Evolutionary conservation across 2,888 invertebrate genomes (phyloP).

Genomic region (Arrhopalites spinosus): DNA sequence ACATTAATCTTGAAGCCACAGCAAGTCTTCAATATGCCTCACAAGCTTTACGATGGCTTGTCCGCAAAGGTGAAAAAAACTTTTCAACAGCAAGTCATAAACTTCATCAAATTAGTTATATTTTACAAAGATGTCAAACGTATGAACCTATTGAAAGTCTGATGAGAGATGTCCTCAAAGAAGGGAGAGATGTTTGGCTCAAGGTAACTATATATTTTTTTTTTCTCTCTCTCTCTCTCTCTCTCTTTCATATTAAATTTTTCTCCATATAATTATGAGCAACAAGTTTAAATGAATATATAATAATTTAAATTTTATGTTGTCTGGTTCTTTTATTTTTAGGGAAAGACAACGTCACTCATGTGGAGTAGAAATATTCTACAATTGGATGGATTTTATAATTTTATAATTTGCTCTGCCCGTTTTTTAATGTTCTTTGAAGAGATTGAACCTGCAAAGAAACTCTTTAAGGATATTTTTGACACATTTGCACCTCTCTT

Average conservation of each 20-base stretch:
- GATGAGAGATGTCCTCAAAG: not conserved
- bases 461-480: not conserved
- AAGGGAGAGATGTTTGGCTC: slow-evolving; percentile 18
- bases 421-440: slow-evolving; percentile 10
- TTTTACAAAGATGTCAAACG: not conserved
- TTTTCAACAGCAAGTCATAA: slow-evolving; percentile 29
- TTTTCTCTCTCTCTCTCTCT: not conserved
- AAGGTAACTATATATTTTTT: slow-evolving; percentile 2
- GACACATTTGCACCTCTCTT: not conserved
- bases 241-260: too few species aligned
- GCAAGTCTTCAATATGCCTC: slow-evolving; percentile 9
- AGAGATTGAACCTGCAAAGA: not conserved
- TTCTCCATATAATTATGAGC: not conserved
- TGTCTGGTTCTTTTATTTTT: not conserved
- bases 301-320: too few species aligned
- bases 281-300: too few species aligned
- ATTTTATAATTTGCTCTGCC: slow-evolving; percentile 9
- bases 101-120: slow-evolving; percentile 17
- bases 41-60: slow-evolving; percentile 32
- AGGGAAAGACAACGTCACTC: not conserved
- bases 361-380: slow-evolving; percentile 13
- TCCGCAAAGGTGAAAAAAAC: slow-evolving; percentile 28
- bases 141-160: slow-evolving; percentile 16
- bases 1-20: slow-evolving; percentile 2
- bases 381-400: slow-evolving; percentile 19